Percentiles rank a stretch among this genome's conserved stretches.
Evolutionary conservation across 2,113 vertebrate genomes (phyloP).

Genomic region (Thomomys bottae): DNA sequence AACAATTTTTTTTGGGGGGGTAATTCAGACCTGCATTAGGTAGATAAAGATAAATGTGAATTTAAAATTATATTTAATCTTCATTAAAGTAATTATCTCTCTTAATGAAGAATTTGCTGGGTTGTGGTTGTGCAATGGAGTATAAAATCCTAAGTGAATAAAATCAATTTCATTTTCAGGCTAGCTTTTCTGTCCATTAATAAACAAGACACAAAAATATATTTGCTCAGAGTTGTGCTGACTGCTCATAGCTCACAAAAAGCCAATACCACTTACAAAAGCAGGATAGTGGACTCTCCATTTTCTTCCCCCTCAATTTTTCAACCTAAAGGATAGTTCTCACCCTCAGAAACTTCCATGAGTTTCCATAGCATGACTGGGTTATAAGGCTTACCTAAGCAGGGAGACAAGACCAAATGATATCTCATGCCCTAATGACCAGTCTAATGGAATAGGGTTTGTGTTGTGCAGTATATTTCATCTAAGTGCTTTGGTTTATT

Average conservation of each 20-base stretch:
- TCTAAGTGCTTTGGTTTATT: slow-evolving; percentile 69
- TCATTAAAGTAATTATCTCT: slow-evolving; percentile 82
- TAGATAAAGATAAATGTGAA: slow-evolving; percentile 82
- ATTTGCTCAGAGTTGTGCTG: slow-evolving; percentile 58
- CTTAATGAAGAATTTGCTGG: slow-evolving; percentile 83
- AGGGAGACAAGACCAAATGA: slow-evolving; percentile 14
- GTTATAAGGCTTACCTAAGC: background rate
- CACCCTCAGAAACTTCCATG: background rate
- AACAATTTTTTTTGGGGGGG: slow-evolving; percentile 66
- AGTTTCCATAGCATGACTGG: slow-evolving; percentile 22
- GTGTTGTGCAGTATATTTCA: slow-evolving; percentile 63
- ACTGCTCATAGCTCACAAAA: slow-evolving; percentile 49
- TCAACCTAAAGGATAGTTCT: slow-evolving; percentile 28
- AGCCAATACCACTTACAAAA: slow-evolving; percentile 54
- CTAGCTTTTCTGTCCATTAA: slow-evolving; percentile 75
- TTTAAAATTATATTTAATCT: slow-evolving; percentile 83
- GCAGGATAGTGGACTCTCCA: background rate
- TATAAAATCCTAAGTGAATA: slow-evolving; percentile 81
- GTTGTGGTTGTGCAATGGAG: slow-evolving; percentile 78
- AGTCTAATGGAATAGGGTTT: slow-evolving; percentile 71
- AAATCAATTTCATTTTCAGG: slow-evolving; percentile 81
- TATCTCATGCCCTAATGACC: slow-evolving; percentile 69
- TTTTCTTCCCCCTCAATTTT: slow-evolving; percentile 57
- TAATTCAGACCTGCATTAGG: slow-evolving; percentile 76
- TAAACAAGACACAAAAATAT: slow-evolving; percentile 74